These are phyloP conservation scores for Timema podura DNA, from an alignment of 2,888 invertebrate genomes.

Conservation along the genomic window DNA sequence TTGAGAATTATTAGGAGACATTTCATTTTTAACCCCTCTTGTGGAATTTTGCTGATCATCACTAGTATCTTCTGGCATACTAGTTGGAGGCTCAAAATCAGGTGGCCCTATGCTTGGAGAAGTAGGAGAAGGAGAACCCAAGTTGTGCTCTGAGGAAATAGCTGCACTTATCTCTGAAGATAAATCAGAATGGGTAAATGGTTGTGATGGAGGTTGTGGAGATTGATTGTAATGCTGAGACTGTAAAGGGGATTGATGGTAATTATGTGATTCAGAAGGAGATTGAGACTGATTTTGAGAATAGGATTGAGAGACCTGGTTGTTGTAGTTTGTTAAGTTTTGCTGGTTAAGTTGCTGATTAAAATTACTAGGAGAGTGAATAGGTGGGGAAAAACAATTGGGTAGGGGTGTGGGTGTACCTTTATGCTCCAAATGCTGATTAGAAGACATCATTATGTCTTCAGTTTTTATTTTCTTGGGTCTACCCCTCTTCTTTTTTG, in stretches of 20 bases:
- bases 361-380: conserved; percentile 50
- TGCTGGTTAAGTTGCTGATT: too few relatives aligned
- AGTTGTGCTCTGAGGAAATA: conserved; percentile 61
- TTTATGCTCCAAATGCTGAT: conserved; percentile 38
- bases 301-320: conserved; percentile 35
- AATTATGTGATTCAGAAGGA: conserved; percentile 36
- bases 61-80: conserved; percentile 47
- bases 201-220: conserved; percentile 49
- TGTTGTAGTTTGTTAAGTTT: conserved; percentile 36
- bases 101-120: conserved; percentile 65
- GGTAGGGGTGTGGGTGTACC: conserved; percentile 47
- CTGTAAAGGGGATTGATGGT: conserved; percentile 46
- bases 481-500: conserved; percentile 83
- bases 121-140: conserved; percentile 61
- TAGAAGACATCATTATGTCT: conserved; percentile 45
- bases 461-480: conserved; percentile 80
- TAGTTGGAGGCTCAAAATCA: conserved; percentile 69
- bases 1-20: conserved; percentile 39
- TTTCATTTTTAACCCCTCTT: conserved; percentile 38
- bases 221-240: conserved; percentile 46
- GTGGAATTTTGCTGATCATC: conserved; percentile 23
- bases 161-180: conserved; percentile 75
- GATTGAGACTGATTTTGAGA: conserved; percentile 38
- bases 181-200: conserved; percentile 65
- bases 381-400: conserved; percentile 51